These are phyloP conservation scores for Lasioglossum malachurum DNA, from an alignment of 2,888 invertebrate species.

Conservation along the genomic window DNA sequence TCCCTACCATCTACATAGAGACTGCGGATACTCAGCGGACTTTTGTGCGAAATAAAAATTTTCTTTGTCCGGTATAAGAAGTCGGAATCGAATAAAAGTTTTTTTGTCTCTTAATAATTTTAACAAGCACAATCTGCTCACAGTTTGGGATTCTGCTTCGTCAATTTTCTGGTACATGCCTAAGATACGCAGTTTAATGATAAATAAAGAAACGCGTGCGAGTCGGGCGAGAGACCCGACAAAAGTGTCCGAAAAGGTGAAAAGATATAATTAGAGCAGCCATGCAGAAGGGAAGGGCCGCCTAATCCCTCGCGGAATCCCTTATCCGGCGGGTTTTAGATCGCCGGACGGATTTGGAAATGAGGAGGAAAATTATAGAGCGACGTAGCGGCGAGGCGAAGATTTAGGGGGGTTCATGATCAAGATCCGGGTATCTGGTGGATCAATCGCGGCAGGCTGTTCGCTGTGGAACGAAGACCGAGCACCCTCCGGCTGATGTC, in stretches of 20 bases:
- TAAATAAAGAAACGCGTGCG: not conserved
- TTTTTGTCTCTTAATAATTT: no score
- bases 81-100: no score
- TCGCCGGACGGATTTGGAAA: not conserved
- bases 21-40: no score
- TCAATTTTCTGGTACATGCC: no score
- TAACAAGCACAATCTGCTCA: no score
- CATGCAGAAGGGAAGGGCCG: not conserved
- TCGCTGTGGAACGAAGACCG: slow-evolving; percentile 13
- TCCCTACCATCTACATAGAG: no score
- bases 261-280: not conserved
- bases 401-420: not conserved
- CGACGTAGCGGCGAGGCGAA: not conserved
- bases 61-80: no score
- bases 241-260: not conserved
- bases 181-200: not conserved
- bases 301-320: not conserved
- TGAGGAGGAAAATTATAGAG: slow-evolving; percentile 8
- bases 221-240: not conserved
- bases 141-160: no score
- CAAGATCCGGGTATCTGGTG: not conserved
- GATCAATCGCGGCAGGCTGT: slow-evolving; percentile 13
- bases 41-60: no score
- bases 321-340: not conserved
- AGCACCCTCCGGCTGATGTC: not conserved